Evolutionary conservation across 1,140 invertebrate species (phyloP).

Genomic region (Battus philenor): DNA sequence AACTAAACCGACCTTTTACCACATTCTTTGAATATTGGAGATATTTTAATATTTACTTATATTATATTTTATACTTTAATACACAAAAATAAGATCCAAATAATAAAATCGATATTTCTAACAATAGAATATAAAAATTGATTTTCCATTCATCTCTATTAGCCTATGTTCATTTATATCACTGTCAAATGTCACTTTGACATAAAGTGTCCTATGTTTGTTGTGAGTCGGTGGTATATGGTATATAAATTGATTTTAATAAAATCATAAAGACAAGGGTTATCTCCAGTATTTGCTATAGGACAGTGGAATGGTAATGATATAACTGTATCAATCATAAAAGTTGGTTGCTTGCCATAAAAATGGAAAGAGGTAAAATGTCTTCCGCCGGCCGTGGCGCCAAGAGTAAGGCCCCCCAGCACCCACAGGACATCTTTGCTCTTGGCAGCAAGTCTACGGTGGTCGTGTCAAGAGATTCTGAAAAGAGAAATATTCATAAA

Average conservation of each 20-base stretch:
- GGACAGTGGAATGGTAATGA: neutral
- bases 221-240: neutral
- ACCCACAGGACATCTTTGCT: conserved; percentile 71
- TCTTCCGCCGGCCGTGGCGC: conserved; percentile 63
- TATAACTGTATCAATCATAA: neutral
- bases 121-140: too few relatives aligned
- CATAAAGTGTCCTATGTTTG: too few relatives aligned
- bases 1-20: too few relatives aligned
- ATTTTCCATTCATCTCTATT: too few relatives aligned
- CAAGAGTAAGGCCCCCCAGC: conserved; percentile 69
- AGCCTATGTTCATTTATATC: too few relatives aligned
- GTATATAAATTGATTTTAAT: neutral
- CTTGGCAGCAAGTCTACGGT: conserved; percentile 68
- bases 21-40: too few relatives aligned
- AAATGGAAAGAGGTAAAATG: conserved; percentile 69
- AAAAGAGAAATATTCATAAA: conserved; percentile 71
- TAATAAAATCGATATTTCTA: too few relatives aligned
- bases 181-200: too few relatives aligned
- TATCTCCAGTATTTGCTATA: neutral
- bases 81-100: too few relatives aligned
- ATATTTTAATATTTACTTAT: too few relatives aligned
- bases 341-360: neutral
- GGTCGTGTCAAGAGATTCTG: conserved; percentile 63
- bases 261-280: neutral
- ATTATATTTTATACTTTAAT: too few relatives aligned